Conservation (phyloP, 2,888 invertebrate genomes). For the Linnaemya tessellans region DNA sequence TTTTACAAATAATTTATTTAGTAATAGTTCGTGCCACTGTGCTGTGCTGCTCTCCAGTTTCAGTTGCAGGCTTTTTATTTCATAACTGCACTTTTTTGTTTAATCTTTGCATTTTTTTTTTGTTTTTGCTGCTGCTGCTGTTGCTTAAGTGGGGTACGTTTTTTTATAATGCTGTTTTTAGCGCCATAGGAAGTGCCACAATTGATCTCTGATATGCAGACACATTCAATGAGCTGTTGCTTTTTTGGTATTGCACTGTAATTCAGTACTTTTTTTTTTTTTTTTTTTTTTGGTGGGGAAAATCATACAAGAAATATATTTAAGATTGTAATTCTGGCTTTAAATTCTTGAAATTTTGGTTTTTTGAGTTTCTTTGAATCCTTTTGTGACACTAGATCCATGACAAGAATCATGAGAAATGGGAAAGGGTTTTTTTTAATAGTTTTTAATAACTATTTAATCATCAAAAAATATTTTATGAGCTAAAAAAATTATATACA, state of each 20-base stretch:
- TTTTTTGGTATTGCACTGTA: constrained; percentile 12
- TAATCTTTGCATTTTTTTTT: constrained; percentile 33
- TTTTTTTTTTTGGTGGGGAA: background rate
- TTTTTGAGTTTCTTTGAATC: too few relatives aligned
- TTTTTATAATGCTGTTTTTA: constrained; percentile 63
- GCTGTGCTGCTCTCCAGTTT: constrained; percentile 14
- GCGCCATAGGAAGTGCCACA: constrained; percentile 73
- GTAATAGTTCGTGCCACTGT: background rate
- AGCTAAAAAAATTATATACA: background rate
- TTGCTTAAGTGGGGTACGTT: constrained; percentile 23
- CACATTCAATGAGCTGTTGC: constrained; percentile 52
- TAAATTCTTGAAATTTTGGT: background rate
- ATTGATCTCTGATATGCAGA: constrained; percentile 71
- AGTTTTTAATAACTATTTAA: too few relatives aligned
- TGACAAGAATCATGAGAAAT: too few relatives aligned
- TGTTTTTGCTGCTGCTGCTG: constrained; percentile 13
- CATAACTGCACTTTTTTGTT: constrained; percentile 71
- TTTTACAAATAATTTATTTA: background rate
- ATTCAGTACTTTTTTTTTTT: constrained; percentile 2
- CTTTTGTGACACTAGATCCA: too few relatives aligned
- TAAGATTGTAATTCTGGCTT: background rate
- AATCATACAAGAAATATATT: background rate
- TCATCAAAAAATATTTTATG: background rate
- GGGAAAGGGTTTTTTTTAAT: too few relatives aligned
- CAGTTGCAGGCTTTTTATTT: constrained; percentile 73